Conservation (phyloP, 1,140 invertebrate genomes). For the Temnothorax longispinosus region DNA sequence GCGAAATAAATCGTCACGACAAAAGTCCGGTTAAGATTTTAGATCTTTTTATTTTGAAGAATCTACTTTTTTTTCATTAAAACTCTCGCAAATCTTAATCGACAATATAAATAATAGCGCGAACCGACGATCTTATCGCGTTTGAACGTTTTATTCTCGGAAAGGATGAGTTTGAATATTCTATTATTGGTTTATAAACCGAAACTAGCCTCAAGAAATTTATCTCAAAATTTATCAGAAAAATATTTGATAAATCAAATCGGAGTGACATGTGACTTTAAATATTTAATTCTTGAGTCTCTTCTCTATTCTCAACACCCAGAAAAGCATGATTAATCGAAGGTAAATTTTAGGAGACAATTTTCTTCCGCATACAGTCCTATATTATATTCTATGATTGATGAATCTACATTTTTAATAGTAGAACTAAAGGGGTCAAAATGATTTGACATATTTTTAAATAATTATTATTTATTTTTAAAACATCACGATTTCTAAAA, state of each 20-base stretch:
- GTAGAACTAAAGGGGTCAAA: too few species aligned
- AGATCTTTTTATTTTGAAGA: background rate
- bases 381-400: background rate
- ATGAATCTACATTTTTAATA: background rate
- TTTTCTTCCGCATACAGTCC: background rate
- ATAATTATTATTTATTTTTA: too few species aligned
- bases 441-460: too few species aligned
- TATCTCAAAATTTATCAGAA: background rate
- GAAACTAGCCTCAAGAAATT: background rate
- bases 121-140: background rate
- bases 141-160: background rate
- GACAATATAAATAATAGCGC: background rate
- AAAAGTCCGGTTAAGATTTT: background rate
- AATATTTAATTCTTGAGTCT: background rate
- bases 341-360: background rate
- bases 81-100: background rate
- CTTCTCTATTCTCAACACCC: background rate
- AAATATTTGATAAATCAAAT: background rate
- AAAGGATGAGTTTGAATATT: background rate
- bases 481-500: too few species aligned
- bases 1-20: constrained; percentile 30
- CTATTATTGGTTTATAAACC: background rate
- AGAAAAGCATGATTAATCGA: background rate
- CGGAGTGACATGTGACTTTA: background rate
- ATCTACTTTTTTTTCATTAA: background rate